phyloP scores from a whole-genome alignment of 2,888 invertebrate genomes.

The Chorisops tibialis region DNA sequence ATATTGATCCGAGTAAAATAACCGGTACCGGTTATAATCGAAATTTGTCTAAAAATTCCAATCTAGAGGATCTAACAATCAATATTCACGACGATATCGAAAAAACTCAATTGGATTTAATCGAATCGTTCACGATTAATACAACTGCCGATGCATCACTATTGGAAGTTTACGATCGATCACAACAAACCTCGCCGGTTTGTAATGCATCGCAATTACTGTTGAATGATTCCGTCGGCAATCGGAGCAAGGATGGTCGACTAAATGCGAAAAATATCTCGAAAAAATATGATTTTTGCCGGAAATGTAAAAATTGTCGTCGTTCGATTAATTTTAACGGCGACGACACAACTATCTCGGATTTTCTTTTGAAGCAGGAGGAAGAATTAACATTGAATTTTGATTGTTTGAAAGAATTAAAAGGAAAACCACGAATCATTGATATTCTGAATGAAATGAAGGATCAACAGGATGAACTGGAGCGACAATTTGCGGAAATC shows the following conservation, averaged over 20 bases:
- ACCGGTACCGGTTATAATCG: slow-evolving; percentile 13
- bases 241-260: not conserved
- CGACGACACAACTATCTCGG: slow-evolving; percentile 6
- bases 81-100: slow-evolving; percentile 10
- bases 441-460: slow-evolving; percentile 11
- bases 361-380: not conserved
- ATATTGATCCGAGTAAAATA: slow-evolving; percentile 16
- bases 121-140: not conserved
- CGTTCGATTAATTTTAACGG: not conserved
- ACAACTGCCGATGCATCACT: not conserved
- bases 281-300: not conserved
- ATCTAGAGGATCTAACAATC: not conserved
- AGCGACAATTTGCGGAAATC: not conserved
- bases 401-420: slow-evolving; percentile 3
- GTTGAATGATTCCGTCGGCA: not conserved
- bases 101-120: slow-evolving; percentile 11
- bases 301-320: slow-evolving; percentile 19
- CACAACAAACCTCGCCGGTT: not conserved
- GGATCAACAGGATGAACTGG: slow-evolving; percentile 11
- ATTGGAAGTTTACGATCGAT: too few relatives aligned
- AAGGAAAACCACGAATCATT: not conserved
- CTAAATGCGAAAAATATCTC: not conserved
- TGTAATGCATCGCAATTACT: slow-evolving; percentile 1
- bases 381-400: slow-evolving; percentile 3
- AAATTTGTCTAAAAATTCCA: not conserved